These are phyloP conservation scores for Siniperca scherzeri DNA, from an alignment of 2,797 vertebrate species.

Conservation along the genomic window DNA sequence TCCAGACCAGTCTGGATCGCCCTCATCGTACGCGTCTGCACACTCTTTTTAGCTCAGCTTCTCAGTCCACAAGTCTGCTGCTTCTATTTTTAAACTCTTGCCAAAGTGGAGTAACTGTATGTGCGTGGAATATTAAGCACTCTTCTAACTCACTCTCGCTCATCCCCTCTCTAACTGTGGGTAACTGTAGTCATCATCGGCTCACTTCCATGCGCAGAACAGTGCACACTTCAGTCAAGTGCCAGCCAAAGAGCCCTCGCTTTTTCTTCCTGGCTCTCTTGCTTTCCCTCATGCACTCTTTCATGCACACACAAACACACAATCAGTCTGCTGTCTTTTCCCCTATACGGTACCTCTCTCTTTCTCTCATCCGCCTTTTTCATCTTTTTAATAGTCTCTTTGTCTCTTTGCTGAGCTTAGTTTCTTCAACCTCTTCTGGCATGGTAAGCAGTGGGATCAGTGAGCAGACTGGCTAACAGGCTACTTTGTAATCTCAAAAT, in stretches of 20 bases:
- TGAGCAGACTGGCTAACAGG: slow-evolving; percentile 45
- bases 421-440: slow-evolving; percentile 31
- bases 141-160: slow-evolving; percentile 39
- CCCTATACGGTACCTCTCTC: not conserved
- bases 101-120: slow-evolving; percentile 73
- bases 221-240: slow-evolving; percentile 67
- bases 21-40: slow-evolving; percentile 25
- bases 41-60: slow-evolving; percentile 66
- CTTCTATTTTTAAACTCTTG: slow-evolving; percentile 82
- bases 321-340: slow-evolving; percentile 16
- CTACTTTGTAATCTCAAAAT: slow-evolving; percentile 62
- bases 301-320: slow-evolving; percentile 41
- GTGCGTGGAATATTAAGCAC: slow-evolving; percentile 79
- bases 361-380: slow-evolving; percentile 40
- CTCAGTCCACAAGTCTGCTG: slow-evolving; percentile 68
- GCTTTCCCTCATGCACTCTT: not conserved
- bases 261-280: slow-evolving; percentile 40
- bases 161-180: slow-evolving; percentile 57
- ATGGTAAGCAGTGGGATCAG: slow-evolving; percentile 25
- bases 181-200: slow-evolving; percentile 61
- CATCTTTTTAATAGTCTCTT: slow-evolving; percentile 24
- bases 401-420: slow-evolving; percentile 35
- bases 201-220: slow-evolving; percentile 59
- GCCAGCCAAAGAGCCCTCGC: slow-evolving; percentile 56
- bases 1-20: slow-evolving; percentile 52